These are phyloP conservation scores for Drosophila bocki DNA, from an alignment of 1,140 invertebrate species.

Conservation along the genomic window DNA sequence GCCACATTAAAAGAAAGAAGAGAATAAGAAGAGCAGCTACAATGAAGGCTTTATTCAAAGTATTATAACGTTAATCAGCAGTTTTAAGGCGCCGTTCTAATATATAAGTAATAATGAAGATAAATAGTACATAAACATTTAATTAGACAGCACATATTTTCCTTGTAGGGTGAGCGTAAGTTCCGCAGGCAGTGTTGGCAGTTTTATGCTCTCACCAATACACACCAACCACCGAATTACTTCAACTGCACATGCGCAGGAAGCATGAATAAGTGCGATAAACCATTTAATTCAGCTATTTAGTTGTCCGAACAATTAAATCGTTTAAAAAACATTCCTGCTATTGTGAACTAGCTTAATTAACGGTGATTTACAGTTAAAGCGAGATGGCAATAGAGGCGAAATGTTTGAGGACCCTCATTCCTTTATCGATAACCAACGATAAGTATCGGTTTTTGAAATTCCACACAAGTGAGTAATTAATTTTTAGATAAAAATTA, in stretches of 20 bases:
- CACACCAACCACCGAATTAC: constrained; percentile 34
- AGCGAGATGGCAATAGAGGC: background rate
- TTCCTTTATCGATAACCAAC: constrained; percentile 19
- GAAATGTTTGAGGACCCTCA: background rate
- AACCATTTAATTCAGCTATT: constrained; percentile 31
- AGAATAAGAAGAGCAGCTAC: background rate
- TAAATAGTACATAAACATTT: background rate
- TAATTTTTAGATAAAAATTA: background rate
- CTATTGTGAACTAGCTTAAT: background rate
- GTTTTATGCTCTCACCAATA: constrained; percentile 51
- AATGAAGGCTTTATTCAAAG: background rate
- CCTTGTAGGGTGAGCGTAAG: background rate
- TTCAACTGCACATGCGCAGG: constrained; percentile 71
- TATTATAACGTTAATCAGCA: too few species aligned
- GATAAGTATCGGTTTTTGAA: constrained; percentile 10
- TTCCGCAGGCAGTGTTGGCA: constrained; percentile 19
- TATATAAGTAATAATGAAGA: background rate
- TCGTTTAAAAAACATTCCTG: background rate
- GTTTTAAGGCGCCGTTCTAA: background rate
- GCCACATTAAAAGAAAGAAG: background rate
- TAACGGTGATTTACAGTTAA: constrained; percentile 6
- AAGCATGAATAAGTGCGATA: constrained; percentile 32
- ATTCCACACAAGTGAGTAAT: background rate
- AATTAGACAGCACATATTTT: too few species aligned
- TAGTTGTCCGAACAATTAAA: constrained; percentile 14